A percentile compares a stretch with the other conserved stretches of the same genome.
Conservation (phyloP, 2,888 invertebrate species). For the Drosophila mercatorum region DNA sequence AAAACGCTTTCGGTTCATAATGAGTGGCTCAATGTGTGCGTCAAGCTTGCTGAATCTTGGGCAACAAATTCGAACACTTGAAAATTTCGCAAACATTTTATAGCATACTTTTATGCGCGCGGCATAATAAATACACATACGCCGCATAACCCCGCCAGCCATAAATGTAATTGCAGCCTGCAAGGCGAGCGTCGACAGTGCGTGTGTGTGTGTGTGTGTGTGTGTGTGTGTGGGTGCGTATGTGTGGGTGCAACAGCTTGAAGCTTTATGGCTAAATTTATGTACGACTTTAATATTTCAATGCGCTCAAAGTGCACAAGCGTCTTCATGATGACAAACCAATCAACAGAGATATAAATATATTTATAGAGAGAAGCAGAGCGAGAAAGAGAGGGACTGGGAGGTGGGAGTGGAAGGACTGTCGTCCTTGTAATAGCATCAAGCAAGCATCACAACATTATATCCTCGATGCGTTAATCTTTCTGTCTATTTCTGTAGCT, state of each 20-base stretch:
- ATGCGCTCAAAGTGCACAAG: constrained; percentile 30
- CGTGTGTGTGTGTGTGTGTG: neutral
- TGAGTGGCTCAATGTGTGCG: neutral
- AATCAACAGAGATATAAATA: constrained; percentile 32
- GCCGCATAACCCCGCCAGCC: constrained; percentile 39
- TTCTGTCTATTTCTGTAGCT: constrained; percentile 38
- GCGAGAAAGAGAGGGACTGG: neutral
- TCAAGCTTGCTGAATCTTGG: neutral
- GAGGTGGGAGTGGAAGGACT: neutral
- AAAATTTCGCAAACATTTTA: constrained; percentile 39
- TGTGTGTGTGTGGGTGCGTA: neutral
- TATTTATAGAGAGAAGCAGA: neutral
- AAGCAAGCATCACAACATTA: constrained; percentile 20
- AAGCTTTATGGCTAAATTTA: constrained; percentile 37
- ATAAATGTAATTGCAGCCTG: constrained; percentile 55
- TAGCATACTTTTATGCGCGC: constrained; percentile 55
- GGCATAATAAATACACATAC: constrained; percentile 49
- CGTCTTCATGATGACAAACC: constrained; percentile 39
- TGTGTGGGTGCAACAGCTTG: constrained; percentile 23
- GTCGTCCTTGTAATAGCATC: constrained; percentile 3
- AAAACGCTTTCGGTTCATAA: neutral
- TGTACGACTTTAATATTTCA: constrained; percentile 48
- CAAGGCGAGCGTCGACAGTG: constrained; percentile 11
- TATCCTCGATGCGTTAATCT: constrained; percentile 31
- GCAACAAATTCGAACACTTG: constrained; percentile 13